A percentile compares a stretch with the other conserved stretches of the same genome.
phyloP scores from a whole-genome alignment of 2,888 invertebrate species.

The Tiphia femorata region DNA sequence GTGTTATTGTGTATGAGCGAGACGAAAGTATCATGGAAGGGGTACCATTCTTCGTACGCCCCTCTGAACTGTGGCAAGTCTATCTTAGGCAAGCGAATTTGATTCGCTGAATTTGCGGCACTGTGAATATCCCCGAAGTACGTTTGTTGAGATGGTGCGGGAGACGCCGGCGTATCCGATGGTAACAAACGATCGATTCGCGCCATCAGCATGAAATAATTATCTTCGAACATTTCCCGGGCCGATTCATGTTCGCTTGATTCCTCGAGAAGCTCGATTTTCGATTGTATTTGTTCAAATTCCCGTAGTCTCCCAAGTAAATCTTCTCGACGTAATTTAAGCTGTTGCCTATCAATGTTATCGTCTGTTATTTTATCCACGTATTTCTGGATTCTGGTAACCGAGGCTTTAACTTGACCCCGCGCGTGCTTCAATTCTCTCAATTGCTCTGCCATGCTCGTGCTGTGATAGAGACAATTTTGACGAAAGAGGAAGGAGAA shows the following conservation, averaged over 20 bases:
- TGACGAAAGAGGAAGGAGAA: background rate
- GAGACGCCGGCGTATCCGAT: background rate
- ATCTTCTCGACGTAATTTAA: background rate
- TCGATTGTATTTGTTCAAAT: background rate
- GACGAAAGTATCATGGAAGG: slow-evolving; percentile 6
- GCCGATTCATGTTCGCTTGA: background rate
- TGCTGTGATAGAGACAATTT: background rate
- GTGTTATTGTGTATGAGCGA: slow-evolving; percentile 12
- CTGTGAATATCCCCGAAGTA: background rate
- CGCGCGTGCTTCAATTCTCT: background rate
- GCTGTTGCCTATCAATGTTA: background rate
- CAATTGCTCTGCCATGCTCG: background rate
- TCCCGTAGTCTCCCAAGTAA: background rate
- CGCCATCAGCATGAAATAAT: background rate
- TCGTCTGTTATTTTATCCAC: background rate
- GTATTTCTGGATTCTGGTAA: background rate
- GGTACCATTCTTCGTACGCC: background rate
- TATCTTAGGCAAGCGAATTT: background rate
- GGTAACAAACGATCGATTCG: background rate
- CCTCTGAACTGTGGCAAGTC: background rate
- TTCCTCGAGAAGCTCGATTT: background rate
- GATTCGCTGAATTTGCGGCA: background rate
- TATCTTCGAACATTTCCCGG: background rate
- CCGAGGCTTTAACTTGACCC: background rate
- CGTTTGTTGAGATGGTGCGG: background rate